Evolutionary conservation across 1,140 invertebrate genomes (phyloP), one percentile per base, ranked within the genome.

Genomic region (Asbolus verrucosus): DNA sequence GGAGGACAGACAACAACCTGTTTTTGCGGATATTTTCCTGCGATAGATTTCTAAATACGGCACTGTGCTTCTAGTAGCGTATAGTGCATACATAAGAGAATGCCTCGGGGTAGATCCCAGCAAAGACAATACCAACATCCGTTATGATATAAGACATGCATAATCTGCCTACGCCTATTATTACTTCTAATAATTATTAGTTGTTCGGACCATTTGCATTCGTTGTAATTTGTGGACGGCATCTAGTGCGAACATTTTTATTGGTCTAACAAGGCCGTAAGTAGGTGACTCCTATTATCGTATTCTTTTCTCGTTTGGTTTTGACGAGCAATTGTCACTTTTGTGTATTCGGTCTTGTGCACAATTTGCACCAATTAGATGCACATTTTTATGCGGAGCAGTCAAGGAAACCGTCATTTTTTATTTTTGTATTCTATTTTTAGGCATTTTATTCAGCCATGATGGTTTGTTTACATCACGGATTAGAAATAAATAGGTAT

Each of bases 211-310:
- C 21, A 24, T 36, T 36, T 36, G 11, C 33, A 36, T 36, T 36
- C 33, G 33, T 36, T 36, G 2, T 8, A 3, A 36, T 2, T 3
- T 11, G 33, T 30, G 4, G n/a, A 30, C 33, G 33, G 11, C 21
- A 50, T 50, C 43, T 21, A 13, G 43, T 50, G 43, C 43, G 43
- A 50, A 18, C 16, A 27, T 21, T 50, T 50, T 50, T 54, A 54
- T 27, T 54, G 46, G 19, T 9, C 27, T 30, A 54, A 54, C 46
- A 54, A 50, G 43, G 43, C 43, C 43, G n/a, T 50, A 50, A 54
- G 46, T 54, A 54, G 46, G 46, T 54, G 43, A 50, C 19, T 36
- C 33, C 5, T 36, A 6, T 9, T 50, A 18, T 46, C 5, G 15
- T 8, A 19, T 46, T 13, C 19, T 18, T 9, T n/a, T 5, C 46